Evolutionary conservation across 2,888 invertebrate genomes (phyloP).

Genomic region (Dolichopus griseipennis): DNA sequence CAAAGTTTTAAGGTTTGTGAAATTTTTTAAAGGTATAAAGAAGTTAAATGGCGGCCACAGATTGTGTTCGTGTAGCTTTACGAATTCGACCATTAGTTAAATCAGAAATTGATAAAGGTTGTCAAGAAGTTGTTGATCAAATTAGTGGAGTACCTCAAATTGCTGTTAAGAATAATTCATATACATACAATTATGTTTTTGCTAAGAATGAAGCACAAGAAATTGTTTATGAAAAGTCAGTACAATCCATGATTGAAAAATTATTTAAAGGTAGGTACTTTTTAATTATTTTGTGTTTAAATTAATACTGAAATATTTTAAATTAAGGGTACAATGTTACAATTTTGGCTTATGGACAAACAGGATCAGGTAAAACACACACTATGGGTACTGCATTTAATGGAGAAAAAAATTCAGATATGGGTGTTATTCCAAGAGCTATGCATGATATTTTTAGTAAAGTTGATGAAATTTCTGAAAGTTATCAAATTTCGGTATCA

Average conservation of each 20-base stretch:
- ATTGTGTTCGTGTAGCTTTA: slow-evolving; percentile 58
- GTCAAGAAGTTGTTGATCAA: slow-evolving; percentile 61
- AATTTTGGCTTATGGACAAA: slow-evolving; percentile 90
- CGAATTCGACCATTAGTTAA: slow-evolving; percentile 71
- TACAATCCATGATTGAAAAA: slow-evolving; percentile 60
- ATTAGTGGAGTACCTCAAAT: slow-evolving; percentile 59
- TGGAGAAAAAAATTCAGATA: slow-evolving; percentile 51
- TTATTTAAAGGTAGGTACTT: slow-evolving; percentile 69
- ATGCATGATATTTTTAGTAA: slow-evolving; percentile 69
- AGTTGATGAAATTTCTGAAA: slow-evolving; percentile 45
- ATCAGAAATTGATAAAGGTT: slow-evolving; percentile 64
- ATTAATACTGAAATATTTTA: background rate
- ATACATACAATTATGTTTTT: slow-evolving; percentile 79
- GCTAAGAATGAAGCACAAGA: slow-evolving; percentile 59
- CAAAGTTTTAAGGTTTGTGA: too few species aligned
- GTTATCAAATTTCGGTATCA: slow-evolving; percentile 56
- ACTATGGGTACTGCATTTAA: slow-evolving; percentile 82
- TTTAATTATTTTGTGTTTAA: background rate
- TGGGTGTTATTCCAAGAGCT: slow-evolving; percentile 82
- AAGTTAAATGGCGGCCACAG: slow-evolving; percentile 23
- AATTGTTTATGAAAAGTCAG: slow-evolving; percentile 63
- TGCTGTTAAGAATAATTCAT: slow-evolving; percentile 57
- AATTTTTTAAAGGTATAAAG: too few species aligned
- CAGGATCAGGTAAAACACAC: slow-evolving; percentile 84
- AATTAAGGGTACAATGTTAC: slow-evolving; percentile 80